Conservation (phyloP, 23 tunicate species). For the Halocynthia aurantium region DNA sequence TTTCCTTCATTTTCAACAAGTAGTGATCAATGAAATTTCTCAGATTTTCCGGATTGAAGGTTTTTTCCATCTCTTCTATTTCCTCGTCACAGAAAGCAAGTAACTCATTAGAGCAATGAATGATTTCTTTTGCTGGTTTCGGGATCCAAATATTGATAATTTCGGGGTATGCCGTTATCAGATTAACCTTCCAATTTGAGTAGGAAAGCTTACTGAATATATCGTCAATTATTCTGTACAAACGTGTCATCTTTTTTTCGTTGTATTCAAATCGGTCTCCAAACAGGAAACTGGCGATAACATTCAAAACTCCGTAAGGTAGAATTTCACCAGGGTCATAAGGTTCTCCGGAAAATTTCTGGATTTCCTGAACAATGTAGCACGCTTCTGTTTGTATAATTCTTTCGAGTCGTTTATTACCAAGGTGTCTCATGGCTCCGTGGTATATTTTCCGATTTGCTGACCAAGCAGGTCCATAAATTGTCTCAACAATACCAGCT, state of each 20-base stretch:
- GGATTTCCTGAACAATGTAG: too few species aligned
- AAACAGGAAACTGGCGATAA: not conserved
- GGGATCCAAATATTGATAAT: slow-evolving; percentile 2
- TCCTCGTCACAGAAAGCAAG: not conserved
- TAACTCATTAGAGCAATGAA: not conserved
- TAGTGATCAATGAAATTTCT: not conserved
- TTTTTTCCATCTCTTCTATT: not conserved
- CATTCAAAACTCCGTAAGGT: slow-evolving; percentile 24
- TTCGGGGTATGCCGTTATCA: slow-evolving; percentile 1
- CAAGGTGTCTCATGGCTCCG: too few species aligned
- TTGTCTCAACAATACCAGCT: too few species aligned
- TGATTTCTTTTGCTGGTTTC: not conserved
- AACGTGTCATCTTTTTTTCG: not conserved
- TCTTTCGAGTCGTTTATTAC: too few species aligned
- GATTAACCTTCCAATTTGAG: not conserved
- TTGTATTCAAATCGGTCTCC: slow-evolving; percentile 5
- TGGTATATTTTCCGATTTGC: too few species aligned
- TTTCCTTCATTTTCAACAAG: not conserved
- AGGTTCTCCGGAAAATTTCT: too few species aligned
- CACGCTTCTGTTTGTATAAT: too few species aligned
- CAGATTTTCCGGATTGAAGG: not conserved
- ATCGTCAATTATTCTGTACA: not conserved
- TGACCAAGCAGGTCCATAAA: too few species aligned
- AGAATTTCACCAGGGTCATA: too few species aligned
- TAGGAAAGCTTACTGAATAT: not conserved